Evolutionary conservation across 2,113 vertebrate species (phyloP).

Genomic region (Pelecanoides urinatrix): DNA sequence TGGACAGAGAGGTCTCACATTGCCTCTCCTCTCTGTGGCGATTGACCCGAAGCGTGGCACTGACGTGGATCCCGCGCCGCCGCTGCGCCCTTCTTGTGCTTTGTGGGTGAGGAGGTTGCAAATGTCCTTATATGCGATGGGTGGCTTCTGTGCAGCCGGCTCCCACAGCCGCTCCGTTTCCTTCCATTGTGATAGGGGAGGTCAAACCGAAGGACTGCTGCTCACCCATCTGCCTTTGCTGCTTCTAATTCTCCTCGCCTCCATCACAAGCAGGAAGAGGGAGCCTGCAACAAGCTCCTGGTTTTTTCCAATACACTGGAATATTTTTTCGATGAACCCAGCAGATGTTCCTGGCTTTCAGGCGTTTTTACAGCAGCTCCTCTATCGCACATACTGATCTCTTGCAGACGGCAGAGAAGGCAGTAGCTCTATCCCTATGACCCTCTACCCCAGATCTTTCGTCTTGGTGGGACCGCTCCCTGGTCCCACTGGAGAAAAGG

Average conservation of each 20-base stretch:
- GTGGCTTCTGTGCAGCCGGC: neutral
- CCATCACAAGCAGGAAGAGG: slow-evolving; percentile 23
- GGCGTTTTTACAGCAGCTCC: neutral
- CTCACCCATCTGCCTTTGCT: neutral
- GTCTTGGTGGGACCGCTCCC: neutral
- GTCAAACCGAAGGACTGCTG: neutral
- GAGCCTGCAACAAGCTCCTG: neutral
- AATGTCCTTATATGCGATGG: neutral
- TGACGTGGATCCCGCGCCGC: rapidly evolving
- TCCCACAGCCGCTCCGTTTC: neutral
- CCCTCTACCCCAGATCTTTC: neutral
- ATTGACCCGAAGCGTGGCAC: neutral
- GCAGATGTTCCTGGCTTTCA: slow-evolving; percentile 24
- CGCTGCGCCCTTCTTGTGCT: neutral
- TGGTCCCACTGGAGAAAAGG: neutral
- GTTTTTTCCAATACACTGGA: neutral
- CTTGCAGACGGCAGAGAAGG: neutral
- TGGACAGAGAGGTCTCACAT: neutral
- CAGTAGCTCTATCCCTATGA: neutral
- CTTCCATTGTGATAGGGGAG: slow-evolving; percentile 31
- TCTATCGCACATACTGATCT: neutral
- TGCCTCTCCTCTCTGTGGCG: neutral
- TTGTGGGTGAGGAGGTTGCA: neutral
- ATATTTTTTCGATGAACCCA: neutral
- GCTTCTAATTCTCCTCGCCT: neutral